These are phyloP conservation scores for Lepeophtheirus salmonis DNA, from an alignment of 1,140 invertebrate genomes.

Conservation along the genomic window DNA sequence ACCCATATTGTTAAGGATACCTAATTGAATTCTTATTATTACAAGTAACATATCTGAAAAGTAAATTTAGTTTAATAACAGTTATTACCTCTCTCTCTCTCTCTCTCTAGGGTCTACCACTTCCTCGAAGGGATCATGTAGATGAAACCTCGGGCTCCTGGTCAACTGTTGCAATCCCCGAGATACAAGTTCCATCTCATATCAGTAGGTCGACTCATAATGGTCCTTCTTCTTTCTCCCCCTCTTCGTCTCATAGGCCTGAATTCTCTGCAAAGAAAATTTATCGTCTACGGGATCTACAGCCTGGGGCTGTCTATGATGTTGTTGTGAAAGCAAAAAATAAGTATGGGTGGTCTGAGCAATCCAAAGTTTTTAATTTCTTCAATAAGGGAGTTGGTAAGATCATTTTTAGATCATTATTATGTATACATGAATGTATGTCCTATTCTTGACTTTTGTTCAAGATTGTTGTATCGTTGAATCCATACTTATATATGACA, in stretches of 20 bases:
- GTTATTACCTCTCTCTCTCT: background rate
- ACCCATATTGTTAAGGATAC: background rate
- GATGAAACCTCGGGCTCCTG: constrained; percentile 16
- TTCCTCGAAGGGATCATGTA: constrained; percentile 1
- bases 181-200: constrained; percentile 4
- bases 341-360: constrained; percentile 22
- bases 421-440: too few species aligned
- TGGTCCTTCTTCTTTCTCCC: background rate
- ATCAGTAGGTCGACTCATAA: too few species aligned
- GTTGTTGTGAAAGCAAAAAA: constrained; percentile 21
- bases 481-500: too few species aligned
- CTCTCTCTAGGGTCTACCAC: background rate
- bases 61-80: too few species aligned
- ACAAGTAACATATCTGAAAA: too few species aligned
- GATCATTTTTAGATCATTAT: too few species aligned
- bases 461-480: too few species aligned
- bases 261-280: background rate
- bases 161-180: constrained; percentile 17
- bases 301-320: constrained; percentile 22
- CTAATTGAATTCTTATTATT: background rate
- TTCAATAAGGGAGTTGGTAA: constrained; percentile 21
- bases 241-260: background rate
- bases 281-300: constrained; percentile 19
- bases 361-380: constrained; percentile 21
- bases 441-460: too few species aligned